These are phyloP conservation scores for Leptarthrus brevirostris DNA, from an alignment of 2,888 invertebrate species.

Conservation along the genomic window DNA sequence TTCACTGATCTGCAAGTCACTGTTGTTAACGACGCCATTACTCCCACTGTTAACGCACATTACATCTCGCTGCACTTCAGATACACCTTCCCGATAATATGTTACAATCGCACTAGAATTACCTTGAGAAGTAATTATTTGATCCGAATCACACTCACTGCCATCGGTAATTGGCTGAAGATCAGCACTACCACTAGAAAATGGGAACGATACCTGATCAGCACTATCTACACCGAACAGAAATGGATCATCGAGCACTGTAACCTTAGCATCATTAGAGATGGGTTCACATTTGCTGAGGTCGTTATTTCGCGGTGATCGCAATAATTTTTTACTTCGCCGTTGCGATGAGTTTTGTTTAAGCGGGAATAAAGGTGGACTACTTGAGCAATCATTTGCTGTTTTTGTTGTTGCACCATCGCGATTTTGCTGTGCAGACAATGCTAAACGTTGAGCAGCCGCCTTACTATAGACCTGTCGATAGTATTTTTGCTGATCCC, in stretches of 20 bases:
- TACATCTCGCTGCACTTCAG: constrained; percentile 26
- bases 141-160: constrained; percentile 11
- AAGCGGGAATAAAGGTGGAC: constrained; percentile 40
- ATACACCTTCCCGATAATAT: background rate
- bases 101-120: constrained; percentile 16
- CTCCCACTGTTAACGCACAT: constrained; percentile 8
- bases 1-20: constrained; percentile 62
- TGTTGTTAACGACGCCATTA: constrained; percentile 11
- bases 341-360: constrained; percentile 29
- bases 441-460: constrained; percentile 69
- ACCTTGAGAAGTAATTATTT: constrained; percentile 25
- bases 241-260: constrained; percentile 67
- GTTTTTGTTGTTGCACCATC: constrained; percentile 54
- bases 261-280: constrained; percentile 61
- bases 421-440: constrained; percentile 56
- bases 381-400: constrained; percentile 49
- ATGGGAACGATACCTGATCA: constrained; percentile 49
- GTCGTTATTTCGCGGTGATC: constrained; percentile 57
- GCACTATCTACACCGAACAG: constrained; percentile 62
- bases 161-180: constrained; percentile 45
- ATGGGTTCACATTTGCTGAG: constrained; percentile 54
- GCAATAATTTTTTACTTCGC: constrained; percentile 62
- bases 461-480: constrained; percentile 79
- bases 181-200: constrained; percentile 53
- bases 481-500: constrained; percentile 88